Conservation (phyloP, 1,140 invertebrate genomes). For the Solenopsis invicta region DNA sequence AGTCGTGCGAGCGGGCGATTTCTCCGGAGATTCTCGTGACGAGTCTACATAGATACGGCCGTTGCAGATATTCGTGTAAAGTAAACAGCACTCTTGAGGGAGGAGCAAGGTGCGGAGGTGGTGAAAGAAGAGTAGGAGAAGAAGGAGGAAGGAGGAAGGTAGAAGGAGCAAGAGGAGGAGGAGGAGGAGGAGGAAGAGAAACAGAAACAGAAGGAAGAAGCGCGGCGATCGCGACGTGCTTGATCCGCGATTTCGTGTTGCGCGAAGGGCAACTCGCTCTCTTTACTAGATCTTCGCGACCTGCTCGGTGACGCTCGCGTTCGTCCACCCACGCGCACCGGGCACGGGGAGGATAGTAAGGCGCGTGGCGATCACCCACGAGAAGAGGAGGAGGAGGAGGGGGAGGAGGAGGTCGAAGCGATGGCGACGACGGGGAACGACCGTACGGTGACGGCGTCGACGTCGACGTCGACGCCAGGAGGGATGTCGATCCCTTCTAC, state of each 20-base stretch:
- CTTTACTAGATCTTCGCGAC: neutral
- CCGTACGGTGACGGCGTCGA: constrained; percentile 1
- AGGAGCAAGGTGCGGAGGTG: neutral
- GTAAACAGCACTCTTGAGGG: constrained; percentile 24
- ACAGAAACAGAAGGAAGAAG: neutral
- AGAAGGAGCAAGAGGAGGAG: neutral
- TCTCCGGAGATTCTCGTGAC: neutral
- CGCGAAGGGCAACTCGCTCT: constrained; percentile 7
- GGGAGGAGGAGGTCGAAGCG: neutral
- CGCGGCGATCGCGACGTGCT: constrained; percentile 23
- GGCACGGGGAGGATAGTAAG: constrained; percentile 10
- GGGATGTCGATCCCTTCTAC: neutral
- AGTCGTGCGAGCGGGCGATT: neutral
- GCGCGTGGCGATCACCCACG: neutral
- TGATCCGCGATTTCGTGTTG: constrained; percentile 12
- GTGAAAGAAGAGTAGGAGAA: neutral
- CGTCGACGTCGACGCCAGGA: neutral
- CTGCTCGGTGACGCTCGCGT: constrained; percentile 11
- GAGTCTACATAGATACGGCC: neutral
- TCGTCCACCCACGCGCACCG: neutral
- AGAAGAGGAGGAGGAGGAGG: neutral
- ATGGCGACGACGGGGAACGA: neutral
- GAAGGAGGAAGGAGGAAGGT: neutral
- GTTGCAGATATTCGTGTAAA: neutral
- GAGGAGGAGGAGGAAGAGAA: neutral